Conservation (phyloP, 2,888 invertebrate species). For the Aphrophora alni region DNA sequence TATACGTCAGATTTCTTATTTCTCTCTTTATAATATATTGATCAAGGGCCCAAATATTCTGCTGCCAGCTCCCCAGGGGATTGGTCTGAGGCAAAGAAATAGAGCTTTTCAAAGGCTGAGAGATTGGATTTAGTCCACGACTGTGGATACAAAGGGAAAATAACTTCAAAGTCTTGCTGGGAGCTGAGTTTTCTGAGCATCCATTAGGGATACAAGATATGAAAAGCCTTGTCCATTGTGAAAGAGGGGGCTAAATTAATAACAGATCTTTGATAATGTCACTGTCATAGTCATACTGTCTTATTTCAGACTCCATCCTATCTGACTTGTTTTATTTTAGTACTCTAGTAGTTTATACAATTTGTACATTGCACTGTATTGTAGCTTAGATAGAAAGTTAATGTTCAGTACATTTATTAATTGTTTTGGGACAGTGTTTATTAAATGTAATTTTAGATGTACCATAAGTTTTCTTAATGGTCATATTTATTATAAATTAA, state of each 20-base stretch:
- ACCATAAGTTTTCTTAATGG: too few relatives aligned
- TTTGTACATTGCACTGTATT: too few relatives aligned
- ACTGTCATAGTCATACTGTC: too few relatives aligned
- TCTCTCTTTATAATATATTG: not conserved
- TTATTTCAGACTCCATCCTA: too few relatives aligned
- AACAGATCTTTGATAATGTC: not conserved
- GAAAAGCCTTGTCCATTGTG: not conserved
- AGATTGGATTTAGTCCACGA: not conserved
- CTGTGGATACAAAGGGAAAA: not conserved
- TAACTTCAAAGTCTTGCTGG: not conserved
- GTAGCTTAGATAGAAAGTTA: too few relatives aligned
- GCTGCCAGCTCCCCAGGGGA: not conserved
- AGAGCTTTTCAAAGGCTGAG: not conserved
- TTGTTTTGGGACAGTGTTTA: too few relatives aligned
- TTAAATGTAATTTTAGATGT: too few relatives aligned
- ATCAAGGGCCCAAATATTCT: not conserved
- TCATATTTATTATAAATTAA: too few relatives aligned
- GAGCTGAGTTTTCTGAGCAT: not conserved
- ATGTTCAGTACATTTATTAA: too few relatives aligned
- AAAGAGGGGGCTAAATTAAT: not conserved
- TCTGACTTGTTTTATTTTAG: too few relatives aligned
- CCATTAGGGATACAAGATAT: too few relatives aligned
- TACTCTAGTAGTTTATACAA: too few relatives aligned
- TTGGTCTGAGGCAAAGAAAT: not conserved
- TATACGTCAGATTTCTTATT: not conserved